Base-by-base conservation (phyloP, 2,888 invertebrate genomes). In the Tineola bisselliella region DNA sequence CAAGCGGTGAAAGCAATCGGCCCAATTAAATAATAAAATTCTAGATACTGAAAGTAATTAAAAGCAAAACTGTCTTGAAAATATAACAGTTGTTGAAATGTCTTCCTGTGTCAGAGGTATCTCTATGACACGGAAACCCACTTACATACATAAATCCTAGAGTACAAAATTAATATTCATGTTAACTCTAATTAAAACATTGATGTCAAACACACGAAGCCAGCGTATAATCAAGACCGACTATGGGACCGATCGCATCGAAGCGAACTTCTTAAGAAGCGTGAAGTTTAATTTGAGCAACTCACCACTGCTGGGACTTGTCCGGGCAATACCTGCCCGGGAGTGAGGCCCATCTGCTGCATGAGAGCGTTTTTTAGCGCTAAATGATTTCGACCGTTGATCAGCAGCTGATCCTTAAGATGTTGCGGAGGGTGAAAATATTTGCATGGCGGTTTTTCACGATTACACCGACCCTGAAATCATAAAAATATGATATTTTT, bases 341-440 rank as follows among this genome's bases (percentile, higher is more conserved):
- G 95, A 77, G 94, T 91, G 74, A 96, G 91, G 75, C 95, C 95
- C 96, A 97, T 95, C 89, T 97, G 96, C 90, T 96, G 96, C 94
- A 97, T 95, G 76, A 97, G 90, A 73, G 96, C 97, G 90, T 98
- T 98, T 90, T 99, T 99, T 87, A 99, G 90, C 77, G 99, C 98
- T 89, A 99, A 91, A 90, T 99, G 99, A 91, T 99, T 99, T 81
- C 98, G 91, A 70, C 99, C 99, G 90, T 99, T 99, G 90, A 99
- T 98, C 87, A 99, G 91, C 82, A 99, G 91, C 91, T 99, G 99
- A 89, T 99, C 99, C 90, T 99, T 98, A 76, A 99, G 91, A 88
- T 99, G 99, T 88, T 99, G 99, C 70, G 99, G 99, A 71, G 99
- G 99, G 89, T 99, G 99, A 89, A 99, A 98, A 90, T 99, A 99